These are phyloP conservation scores for Cosmia trapezina DNA, from an alignment of 2,888 invertebrate species.

Conservation along the genomic window DNA sequence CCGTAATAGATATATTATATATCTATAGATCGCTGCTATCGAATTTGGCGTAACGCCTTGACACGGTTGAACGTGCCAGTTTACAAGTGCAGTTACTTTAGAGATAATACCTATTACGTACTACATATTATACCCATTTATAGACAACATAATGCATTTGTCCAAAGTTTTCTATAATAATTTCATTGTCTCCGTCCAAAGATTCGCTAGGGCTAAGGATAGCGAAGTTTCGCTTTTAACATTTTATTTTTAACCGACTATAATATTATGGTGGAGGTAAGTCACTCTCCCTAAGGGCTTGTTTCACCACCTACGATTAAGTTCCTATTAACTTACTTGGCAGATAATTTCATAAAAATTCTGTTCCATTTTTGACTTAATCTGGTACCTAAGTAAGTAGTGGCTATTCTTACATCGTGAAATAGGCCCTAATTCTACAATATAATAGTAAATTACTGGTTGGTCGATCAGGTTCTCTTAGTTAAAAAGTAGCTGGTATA, in stretches of 20 bases:
- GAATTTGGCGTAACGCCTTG: conserved; percentile 36
- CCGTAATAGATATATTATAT: too few relatives aligned
- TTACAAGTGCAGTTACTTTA: conserved; percentile 27
- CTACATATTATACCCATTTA: neutral
- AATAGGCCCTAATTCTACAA: too few relatives aligned
- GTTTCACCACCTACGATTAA: too few relatives aligned
- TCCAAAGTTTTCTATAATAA: neutral
- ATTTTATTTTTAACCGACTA: too few relatives aligned
- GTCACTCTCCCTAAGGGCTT: too few relatives aligned
- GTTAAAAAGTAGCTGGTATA: too few relatives aligned
- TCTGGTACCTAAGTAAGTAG: too few relatives aligned
- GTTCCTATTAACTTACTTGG: too few relatives aligned
- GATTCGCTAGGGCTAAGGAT: neutral
- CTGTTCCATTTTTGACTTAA: too few relatives aligned
- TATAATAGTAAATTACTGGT: conserved; percentile 4
- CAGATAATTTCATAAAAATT: too few relatives aligned
- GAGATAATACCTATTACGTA: neutral
- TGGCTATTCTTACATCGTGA: too few relatives aligned
- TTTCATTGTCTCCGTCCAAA: neutral
- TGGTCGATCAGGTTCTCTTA: conserved; percentile 12
- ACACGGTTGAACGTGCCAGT: conserved; percentile 38
- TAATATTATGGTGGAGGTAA: too few relatives aligned
- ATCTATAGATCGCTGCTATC: conserved; percentile 23
- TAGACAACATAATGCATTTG: neutral
- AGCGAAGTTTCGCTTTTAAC: neutral